Percentiles rank a stretch among this genome's conserved stretches.
These are phyloP conservation scores for Elanoides forficatus DNA, from an alignment of 2,113 vertebrate species.

Conservation along the genomic window DNA sequence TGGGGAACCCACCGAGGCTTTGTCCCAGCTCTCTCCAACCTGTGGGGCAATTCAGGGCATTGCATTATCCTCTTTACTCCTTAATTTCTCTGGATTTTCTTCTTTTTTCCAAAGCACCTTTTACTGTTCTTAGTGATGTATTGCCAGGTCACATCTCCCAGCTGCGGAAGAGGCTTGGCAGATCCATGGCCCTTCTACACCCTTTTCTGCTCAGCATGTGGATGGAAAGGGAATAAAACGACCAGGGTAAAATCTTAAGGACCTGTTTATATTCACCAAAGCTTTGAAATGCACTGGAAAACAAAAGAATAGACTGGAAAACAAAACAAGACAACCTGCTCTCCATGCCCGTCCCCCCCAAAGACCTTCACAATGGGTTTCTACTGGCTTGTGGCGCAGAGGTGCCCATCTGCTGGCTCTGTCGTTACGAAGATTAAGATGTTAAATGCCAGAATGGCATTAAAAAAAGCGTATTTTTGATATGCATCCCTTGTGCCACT, in stretches of 20 bases:
- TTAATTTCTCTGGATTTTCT: not conserved
- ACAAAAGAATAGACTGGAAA: not conserved
- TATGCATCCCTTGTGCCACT: not conserved
- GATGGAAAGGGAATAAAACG: not conserved
- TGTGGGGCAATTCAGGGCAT: not conserved
- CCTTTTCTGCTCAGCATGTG: not conserved
- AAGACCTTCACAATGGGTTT: not conserved
- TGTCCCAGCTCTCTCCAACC: not conserved
- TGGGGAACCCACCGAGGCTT: not conserved
- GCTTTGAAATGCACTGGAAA: not conserved
- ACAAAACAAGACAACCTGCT: not conserved
- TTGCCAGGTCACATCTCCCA: not conserved
- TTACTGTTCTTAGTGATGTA: conserved; percentile 55
- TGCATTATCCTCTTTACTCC: not conserved
- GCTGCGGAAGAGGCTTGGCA: not conserved
- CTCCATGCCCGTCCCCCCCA: not conserved
- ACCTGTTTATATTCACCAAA: not conserved
- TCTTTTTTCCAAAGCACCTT: conserved; percentile 68
- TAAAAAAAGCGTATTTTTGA: not conserved
- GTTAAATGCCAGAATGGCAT: not conserved
- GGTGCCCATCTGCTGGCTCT: fast-evolving
- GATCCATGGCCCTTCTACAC: not conserved
- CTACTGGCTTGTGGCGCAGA: not conserved
- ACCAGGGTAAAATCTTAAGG: not conserved
- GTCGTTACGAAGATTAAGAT: not conserved